Evolutionary conservation across 2,888 invertebrate genomes (phyloP).

Genomic region (Vandiemenella viatica): DNA sequence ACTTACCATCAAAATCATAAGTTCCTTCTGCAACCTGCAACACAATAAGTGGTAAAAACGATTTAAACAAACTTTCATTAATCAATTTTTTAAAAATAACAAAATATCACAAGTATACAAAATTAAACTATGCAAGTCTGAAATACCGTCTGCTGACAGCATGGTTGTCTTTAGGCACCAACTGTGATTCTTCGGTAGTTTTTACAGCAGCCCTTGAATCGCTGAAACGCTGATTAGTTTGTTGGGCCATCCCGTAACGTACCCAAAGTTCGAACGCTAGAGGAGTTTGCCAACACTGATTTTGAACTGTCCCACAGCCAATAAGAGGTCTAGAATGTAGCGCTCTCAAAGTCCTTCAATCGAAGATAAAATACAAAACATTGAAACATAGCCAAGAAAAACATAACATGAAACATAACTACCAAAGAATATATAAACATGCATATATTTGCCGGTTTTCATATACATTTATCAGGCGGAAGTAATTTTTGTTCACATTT

Average conservation of each 20-base stretch:
- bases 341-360: no score
- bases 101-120: neutral
- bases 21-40: constrained; percentile 69
- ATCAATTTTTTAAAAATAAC: neutral
- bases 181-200: constrained; percentile 66
- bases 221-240: constrained; percentile 67
- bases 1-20: constrained; percentile 66
- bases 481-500: no score
- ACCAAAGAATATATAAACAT: no score
- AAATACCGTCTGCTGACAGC: constrained; percentile 79
- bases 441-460: no score
- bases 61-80: neutral
- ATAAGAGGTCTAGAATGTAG: no score
- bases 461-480: no score
- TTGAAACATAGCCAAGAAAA: no score
- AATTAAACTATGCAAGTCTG: constrained; percentile 5
- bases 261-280: no score
- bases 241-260: constrained; percentile 91
- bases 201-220: constrained; percentile 56
- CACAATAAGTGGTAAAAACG: neutral
- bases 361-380: no score
- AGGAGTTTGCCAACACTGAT: no score
- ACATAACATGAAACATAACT: no score
- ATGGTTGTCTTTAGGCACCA: constrained; percentile 57
- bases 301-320: no score